These are phyloP conservation scores for Eriocheir sinensis DNA, from an alignment of 1,140 invertebrate species.

Conservation along the genomic window DNA sequence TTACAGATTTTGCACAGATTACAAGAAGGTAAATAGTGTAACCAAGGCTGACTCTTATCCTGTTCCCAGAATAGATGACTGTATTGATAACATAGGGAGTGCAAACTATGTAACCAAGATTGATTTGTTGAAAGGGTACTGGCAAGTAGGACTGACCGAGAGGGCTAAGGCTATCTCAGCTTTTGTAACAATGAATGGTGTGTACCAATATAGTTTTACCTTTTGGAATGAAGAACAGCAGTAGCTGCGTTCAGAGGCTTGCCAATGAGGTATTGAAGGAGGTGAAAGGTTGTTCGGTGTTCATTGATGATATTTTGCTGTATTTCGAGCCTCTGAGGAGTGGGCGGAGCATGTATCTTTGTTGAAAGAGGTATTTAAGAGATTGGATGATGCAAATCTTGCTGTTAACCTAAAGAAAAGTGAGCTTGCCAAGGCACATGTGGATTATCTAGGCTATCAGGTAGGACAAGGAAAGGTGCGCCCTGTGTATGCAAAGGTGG, in stretches of 20 bases:
- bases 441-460: conserved; percentile 33
- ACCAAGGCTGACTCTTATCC: neutral
- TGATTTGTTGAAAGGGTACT: conserved; percentile 51
- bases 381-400: neutral
- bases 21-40: no score
- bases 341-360: conserved; percentile 31
- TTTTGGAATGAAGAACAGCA: conserved; percentile 38
- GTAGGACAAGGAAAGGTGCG: conserved; percentile 14
- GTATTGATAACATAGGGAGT: neutral
- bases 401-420: conserved; percentile 35
- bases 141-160: conserved; percentile 34
- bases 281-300: neutral
- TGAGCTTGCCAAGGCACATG: neutral
- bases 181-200: conserved; percentile 20
- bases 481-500: neutral
- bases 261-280: neutral
- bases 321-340: neutral
- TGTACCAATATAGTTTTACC: conserved; percentile 37
- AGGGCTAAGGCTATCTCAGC: conserved; percentile 37
- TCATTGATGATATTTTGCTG: conserved; percentile 11
- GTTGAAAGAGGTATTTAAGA: neutral
- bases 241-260: neutral
- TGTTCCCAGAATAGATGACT: conserved; percentile 43
- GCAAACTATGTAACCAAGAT: conserved; percentile 30
- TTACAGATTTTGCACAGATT: conserved; percentile 40